Percentiles rank a stretch among this genome's conserved stretches.
Evolutionary conservation across 2,888 invertebrate genomes (phyloP).

Genomic region (Lomographa bimaculata): DNA sequence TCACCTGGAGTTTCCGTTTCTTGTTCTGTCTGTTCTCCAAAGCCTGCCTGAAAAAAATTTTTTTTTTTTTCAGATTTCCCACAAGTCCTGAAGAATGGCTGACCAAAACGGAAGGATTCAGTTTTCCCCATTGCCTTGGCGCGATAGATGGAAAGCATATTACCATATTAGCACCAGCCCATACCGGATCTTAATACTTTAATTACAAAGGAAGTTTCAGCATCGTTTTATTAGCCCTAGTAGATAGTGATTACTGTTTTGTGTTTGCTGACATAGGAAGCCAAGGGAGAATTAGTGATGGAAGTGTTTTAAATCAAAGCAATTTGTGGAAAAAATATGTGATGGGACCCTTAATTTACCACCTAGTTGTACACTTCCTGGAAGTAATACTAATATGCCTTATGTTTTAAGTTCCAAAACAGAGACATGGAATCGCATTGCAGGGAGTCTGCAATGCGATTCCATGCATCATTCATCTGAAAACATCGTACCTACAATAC

Average conservation of each 20-base stretch:
- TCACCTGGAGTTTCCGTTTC: slow-evolving; percentile 23
- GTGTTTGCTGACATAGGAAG: too few relatives aligned
- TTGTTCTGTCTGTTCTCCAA: slow-evolving; percentile 21
- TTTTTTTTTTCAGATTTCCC: slow-evolving; percentile 5
- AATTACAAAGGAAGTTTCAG: slow-evolving; percentile 25
- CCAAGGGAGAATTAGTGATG: too few relatives aligned
- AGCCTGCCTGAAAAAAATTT: slow-evolving; percentile 13
- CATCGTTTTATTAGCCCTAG: slow-evolving; percentile 22
- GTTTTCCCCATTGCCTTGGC: slow-evolving; percentile 24
- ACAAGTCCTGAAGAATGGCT: slow-evolving; percentile 10
- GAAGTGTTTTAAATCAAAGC: too few relatives aligned
- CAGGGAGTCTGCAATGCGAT: slow-evolving; percentile 25
- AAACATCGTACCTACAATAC: slow-evolving; percentile 20
- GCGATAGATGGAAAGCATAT: too few relatives aligned
- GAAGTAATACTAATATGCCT: slow-evolving; percentile 14
- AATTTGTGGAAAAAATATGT: too few relatives aligned
- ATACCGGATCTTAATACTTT: slow-evolving; percentile 21
- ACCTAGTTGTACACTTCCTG: slow-evolving; percentile 11
- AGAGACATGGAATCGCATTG: too few relatives aligned
- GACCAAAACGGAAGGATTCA: slow-evolving; percentile 9
- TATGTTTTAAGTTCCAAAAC: slow-evolving; percentile 26
- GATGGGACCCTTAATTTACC: too few relatives aligned
- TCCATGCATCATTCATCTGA: slow-evolving; percentile 29
- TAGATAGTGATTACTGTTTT: too few relatives aligned
- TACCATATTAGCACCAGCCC: slow-evolving; percentile 20